These are phyloP conservation scores for Aramus guarauna DNA, from an alignment of 2,113 vertebrate genomes.

Conservation along the genomic window DNA sequence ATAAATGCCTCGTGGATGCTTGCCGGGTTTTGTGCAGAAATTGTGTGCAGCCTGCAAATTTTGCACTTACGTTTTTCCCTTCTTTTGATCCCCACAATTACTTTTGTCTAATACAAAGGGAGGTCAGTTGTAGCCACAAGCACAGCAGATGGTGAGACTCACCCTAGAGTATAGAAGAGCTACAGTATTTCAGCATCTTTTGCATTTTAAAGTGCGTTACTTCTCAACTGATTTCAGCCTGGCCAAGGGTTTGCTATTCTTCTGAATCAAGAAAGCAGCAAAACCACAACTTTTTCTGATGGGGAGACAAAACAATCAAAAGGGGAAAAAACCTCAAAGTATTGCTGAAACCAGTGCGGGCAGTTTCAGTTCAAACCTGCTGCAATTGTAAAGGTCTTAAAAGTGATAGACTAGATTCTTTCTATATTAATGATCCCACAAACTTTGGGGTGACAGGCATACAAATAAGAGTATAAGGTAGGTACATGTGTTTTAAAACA, in stretches of 20 bases:
- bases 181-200: not conserved
- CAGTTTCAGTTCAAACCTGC: not conserved
- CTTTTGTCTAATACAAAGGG: slow-evolving; percentile 12
- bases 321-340: not conserved
- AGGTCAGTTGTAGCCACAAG: not conserved
- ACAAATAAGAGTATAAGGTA: not conserved
- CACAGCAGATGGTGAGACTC: slow-evolving; percentile 33
- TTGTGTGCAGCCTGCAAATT: not conserved
- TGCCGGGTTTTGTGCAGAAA: not conserved
- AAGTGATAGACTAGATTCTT: not conserved
- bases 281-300: not conserved
- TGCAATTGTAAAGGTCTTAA: not conserved
- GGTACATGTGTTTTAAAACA: not conserved
- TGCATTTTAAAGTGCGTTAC: not conserved
- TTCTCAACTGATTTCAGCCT: not conserved
- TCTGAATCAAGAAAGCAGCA: not conserved
- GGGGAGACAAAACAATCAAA: not conserved
- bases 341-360: not conserved
- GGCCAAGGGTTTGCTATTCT: not conserved
- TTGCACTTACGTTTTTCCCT: not conserved
- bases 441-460: not conserved
- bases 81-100: slow-evolving; percentile 2
- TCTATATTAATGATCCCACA: not conserved
- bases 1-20: not conserved
- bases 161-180: not conserved